phyloP scores from a whole-genome alignment of 1,140 invertebrate genomes.

The Nomia melanderi region DNA sequence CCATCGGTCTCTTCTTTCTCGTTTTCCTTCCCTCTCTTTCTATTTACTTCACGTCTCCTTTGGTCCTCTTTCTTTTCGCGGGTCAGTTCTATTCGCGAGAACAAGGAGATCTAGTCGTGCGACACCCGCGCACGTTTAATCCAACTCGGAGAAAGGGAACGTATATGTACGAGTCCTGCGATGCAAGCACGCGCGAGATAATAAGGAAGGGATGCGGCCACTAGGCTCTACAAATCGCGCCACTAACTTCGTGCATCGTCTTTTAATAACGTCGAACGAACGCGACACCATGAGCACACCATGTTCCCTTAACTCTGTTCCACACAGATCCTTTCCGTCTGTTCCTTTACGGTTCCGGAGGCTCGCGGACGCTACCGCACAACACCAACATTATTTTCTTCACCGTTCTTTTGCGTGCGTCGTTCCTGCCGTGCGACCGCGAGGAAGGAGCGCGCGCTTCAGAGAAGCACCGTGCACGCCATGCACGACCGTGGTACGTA shows the following conservation, averaged over 20 bases:
- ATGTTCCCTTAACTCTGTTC: not conserved
- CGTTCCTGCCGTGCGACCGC: not conserved
- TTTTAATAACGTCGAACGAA: conserved; percentile 20
- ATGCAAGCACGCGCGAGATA: conserved; percentile 10
- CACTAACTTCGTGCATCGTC: not conserved
- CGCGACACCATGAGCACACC: conserved; percentile 28
- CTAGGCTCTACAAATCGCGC: conserved; percentile 10
- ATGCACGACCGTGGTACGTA: conserved; percentile 39
- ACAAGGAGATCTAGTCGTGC: not conserved
- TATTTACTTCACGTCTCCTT: not conserved
- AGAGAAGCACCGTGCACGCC: conserved; percentile 23
- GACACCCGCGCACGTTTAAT: conserved; percentile 6
- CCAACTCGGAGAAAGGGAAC: conserved; percentile 30
- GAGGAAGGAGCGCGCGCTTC: conserved; percentile 35
- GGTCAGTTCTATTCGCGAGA: not conserved
- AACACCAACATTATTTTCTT: not conserved
- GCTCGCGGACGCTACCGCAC: not conserved
- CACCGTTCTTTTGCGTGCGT: not conserved
- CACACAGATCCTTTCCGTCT: not conserved
- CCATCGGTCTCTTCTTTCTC: conserved; percentile 8
- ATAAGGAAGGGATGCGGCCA: conserved; percentile 11
- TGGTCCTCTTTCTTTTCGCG: not conserved
- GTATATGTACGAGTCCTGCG: not conserved
- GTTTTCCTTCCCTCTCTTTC: not conserved
- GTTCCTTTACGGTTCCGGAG: not conserved